A percentile compares a stretch with the other conserved stretches of the same genome.
Evolutionary conservation across 2,797 vertebrate species (phyloP).

Genomic region (Aselliscus stoliczkanus): DNA sequence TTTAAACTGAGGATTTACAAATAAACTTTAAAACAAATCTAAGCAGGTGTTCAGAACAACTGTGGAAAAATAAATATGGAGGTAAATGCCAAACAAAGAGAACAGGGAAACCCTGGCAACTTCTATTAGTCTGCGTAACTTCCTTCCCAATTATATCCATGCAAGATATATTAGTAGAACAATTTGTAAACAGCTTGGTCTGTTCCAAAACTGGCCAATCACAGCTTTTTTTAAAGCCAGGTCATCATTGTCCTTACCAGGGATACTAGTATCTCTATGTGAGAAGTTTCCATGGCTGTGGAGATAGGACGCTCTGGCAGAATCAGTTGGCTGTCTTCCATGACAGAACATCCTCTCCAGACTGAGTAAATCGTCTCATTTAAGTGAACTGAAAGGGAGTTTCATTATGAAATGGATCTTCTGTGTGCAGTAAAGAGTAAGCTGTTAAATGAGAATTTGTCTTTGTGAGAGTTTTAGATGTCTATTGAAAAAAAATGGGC

Average conservation of each 20-base stretch:
- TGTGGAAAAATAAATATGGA: slow-evolving; percentile 62
- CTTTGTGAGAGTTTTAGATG: background rate
- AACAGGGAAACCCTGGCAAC: slow-evolving; percentile 65
- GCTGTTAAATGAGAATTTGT: background rate
- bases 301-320: background rate
- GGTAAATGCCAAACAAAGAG: slow-evolving; percentile 44
- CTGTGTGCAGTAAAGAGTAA: background rate
- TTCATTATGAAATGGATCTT: background rate
- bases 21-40: slow-evolving; percentile 19
- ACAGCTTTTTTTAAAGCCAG: background rate
- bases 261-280: background rate
- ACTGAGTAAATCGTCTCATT: background rate
- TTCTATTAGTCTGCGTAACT: slow-evolving; percentile 36
- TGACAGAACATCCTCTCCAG: background rate
- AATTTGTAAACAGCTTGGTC: slow-evolving; percentile 61
- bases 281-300: background rate
- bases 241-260: background rate
- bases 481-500: background rate
- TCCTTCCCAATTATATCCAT: slow-evolving; percentile 52
- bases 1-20: slow-evolving; percentile 34
- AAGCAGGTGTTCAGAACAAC: slow-evolving; percentile 42
- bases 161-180: slow-evolving; percentile 49
- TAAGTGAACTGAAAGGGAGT: background rate
- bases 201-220: background rate
- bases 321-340: background rate